Evolutionary conservation across 2,797 vertebrate genomes (phyloP).

Genomic region (Mus spretus): DNA sequence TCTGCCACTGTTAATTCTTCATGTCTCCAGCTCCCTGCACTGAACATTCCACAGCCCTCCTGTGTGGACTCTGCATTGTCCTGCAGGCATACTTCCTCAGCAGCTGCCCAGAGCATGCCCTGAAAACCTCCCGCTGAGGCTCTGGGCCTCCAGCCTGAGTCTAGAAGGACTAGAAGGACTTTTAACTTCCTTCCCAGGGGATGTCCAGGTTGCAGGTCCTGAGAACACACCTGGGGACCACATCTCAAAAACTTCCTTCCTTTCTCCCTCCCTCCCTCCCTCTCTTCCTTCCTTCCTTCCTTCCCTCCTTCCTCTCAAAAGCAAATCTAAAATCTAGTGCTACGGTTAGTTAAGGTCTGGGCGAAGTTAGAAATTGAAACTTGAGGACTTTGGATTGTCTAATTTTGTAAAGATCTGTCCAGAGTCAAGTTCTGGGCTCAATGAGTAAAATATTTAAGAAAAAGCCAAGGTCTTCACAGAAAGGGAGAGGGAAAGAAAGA

Average conservation of each 20-base stretch:
- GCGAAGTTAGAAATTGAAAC: conserved; percentile 11
- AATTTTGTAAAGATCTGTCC: conserved; percentile 28
- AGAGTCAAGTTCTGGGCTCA: conserved; percentile 38
- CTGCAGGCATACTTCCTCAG: background rate
- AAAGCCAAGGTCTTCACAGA: conserved; percentile 15
- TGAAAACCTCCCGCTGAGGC: background rate
- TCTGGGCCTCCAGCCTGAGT: background rate
- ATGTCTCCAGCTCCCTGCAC: background rate
- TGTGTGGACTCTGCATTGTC: background rate
- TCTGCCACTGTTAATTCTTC: background rate
- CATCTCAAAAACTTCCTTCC: background rate
- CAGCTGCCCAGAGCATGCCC: background rate
- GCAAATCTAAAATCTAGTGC: background rate
- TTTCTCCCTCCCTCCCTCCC: background rate
- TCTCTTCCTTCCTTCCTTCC: background rate
- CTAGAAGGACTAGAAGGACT: background rate
- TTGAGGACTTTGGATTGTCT: conserved; percentile 39
- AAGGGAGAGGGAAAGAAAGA: background rate
- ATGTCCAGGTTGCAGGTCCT: background rate
- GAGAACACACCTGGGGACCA: background rate
- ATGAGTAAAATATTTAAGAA: conserved; percentile 35
- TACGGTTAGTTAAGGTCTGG: background rate
- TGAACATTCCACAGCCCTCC: background rate
- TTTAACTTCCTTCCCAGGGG: background rate
- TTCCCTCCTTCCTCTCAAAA: conserved; percentile 12